Evolutionary conservation across 2,797 vertebrate genomes (phyloP).

Genomic region (Hybognathus amarus): DNA sequence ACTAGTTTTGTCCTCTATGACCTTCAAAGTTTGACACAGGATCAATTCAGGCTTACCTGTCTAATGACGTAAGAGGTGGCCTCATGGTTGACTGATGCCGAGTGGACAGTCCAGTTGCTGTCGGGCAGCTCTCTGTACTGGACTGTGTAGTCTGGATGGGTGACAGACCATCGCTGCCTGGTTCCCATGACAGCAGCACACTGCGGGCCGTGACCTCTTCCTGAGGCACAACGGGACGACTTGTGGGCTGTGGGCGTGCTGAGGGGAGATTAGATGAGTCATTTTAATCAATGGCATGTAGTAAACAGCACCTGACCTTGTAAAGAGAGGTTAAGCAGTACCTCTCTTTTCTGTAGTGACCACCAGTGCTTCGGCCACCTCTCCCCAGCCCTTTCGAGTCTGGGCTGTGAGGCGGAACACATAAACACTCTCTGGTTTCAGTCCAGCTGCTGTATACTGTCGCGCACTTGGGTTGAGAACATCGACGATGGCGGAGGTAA

Average conservation of each 20-base stretch:
- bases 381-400: constrained; percentile 97
- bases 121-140: constrained; percentile 83
- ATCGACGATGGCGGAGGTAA: constrained; percentile 81
- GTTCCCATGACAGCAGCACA: constrained; percentile 92
- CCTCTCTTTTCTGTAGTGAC: constrained; percentile 98
- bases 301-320: constrained; percentile 4
- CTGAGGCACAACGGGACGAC: constrained; percentile 90
- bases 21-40: background rate
- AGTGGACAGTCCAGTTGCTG: constrained; percentile 78
- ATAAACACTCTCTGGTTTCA: constrained; percentile 90
- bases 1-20: background rate
- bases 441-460: constrained; percentile 86
- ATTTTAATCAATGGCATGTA: background rate
- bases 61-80: constrained; percentile 78
- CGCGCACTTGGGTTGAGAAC: constrained; percentile 89
- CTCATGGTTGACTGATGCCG: constrained; percentile 78
- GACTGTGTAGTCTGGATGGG: constrained; percentile 85
- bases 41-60: constrained; percentile 73
- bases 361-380: constrained; percentile 91
- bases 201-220: constrained; percentile 89
- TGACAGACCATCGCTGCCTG: constrained; percentile 84
- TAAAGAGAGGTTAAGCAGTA: constrained; percentile 58
- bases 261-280: constrained; percentile 32
- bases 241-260: constrained; percentile 93
- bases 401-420: constrained; percentile 94